Percentiles rank a stretch among this genome's conserved stretches.
Evolutionary conservation across 2,888 invertebrate genomes (phyloP).

Genomic region (Tineola bisselliella): DNA sequence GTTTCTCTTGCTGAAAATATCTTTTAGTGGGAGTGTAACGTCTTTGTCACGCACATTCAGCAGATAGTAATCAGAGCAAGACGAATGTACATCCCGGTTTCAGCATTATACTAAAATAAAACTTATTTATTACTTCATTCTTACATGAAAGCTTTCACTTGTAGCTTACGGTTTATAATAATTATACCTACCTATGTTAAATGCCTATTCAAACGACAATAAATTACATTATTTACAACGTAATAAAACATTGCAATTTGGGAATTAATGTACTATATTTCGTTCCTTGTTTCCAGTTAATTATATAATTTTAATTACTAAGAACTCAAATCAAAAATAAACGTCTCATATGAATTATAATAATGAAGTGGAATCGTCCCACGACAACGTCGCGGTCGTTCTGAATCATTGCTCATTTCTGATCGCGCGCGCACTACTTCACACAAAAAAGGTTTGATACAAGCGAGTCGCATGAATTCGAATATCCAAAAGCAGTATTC

Average conservation of each 20-base stretch:
- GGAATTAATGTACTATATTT: background rate
- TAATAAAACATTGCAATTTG: background rate
- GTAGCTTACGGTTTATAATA: background rate
- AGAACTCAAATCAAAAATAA: background rate
- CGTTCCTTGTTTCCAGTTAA: background rate
- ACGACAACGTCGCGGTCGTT: background rate
- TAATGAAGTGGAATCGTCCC: background rate
- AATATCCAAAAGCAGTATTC: conserved; percentile 1
- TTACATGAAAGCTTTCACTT: background rate
- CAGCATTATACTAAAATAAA: background rate
- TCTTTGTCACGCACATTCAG: conserved; percentile 29
- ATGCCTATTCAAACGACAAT: background rate
- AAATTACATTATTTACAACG: background rate
- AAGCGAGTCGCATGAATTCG: background rate
- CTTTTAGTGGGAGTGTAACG: conserved; percentile 16
- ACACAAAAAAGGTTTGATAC: background rate
- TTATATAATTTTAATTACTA: background rate
- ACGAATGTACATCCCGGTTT: conserved; percentile 23
- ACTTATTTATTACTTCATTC: background rate
- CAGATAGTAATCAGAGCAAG: conserved; percentile 46
- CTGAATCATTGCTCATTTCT: background rate
- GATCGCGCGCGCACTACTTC: background rate
- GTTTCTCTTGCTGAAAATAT: background rate
- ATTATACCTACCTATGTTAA: background rate
- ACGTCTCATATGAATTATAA: background rate